phyloP scores from a whole-genome alignment of 2,797 vertebrate species.

The Ispidina lecontei region DNA sequence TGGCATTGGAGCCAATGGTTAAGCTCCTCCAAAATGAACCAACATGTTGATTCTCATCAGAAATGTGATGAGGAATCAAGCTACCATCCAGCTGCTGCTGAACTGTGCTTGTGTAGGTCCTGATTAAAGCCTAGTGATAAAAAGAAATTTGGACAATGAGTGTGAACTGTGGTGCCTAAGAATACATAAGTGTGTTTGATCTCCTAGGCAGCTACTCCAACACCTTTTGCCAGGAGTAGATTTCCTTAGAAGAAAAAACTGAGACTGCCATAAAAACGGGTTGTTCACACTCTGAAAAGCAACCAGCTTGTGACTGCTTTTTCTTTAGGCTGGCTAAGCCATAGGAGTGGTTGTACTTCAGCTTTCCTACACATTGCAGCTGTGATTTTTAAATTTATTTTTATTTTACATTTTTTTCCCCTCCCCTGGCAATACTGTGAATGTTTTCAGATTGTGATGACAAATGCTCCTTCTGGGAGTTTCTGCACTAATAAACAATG shows the following conservation, averaged over 20 bases:
- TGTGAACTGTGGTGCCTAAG: neutral
- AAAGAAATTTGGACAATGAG: neutral
- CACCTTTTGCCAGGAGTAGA: neutral
- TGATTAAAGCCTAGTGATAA: neutral
- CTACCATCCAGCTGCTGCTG: neutral
- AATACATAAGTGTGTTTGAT: neutral
- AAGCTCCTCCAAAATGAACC: neutral
- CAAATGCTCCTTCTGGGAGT: neutral
- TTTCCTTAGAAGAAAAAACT: neutral
- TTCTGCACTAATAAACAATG: conserved; percentile 19
- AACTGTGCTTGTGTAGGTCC: fast-evolving
- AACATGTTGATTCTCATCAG: neutral
- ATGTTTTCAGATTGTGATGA: neutral
- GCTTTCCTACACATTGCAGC: neutral
- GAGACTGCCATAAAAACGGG: neutral
- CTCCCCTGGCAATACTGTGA: neutral
- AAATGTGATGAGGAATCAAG: neutral
- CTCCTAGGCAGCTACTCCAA: neutral
- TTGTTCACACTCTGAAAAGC: neutral
- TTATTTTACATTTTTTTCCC: neutral
- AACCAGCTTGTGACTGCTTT: neutral
- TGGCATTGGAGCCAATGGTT: neutral
- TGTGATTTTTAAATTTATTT: neutral
- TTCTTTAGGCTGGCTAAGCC: neutral
- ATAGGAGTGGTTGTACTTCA: neutral